Conservation (phyloP, 2,113 vertebrate genomes). For the Austrofundulus limnaeus region DNA sequence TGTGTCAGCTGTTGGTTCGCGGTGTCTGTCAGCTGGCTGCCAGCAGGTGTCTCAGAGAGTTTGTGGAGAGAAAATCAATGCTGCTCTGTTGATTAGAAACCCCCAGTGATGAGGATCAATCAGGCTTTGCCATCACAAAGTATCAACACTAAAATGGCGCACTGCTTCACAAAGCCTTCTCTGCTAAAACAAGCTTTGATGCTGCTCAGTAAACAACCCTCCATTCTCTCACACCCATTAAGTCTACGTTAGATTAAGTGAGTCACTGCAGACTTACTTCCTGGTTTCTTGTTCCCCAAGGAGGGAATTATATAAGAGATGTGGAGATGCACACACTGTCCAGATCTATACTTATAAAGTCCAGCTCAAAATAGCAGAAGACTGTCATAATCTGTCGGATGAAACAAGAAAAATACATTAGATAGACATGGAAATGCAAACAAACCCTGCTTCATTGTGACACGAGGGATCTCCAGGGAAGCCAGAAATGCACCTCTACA, state of each 20-base stretch:
- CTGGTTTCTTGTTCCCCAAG: conserved; percentile 33
- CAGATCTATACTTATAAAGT: conserved; percentile 30
- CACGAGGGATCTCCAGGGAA: conserved; percentile 14
- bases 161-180: conserved; percentile 10
- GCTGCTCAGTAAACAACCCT: conserved; percentile 42
- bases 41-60: conserved; percentile 71
- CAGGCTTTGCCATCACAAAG: conserved; percentile 28
- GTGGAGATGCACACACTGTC: conserved; percentile 28
- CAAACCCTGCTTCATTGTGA: conserved; percentile 18
- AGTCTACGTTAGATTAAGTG: conserved; percentile 34
- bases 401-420: conserved; percentile 63
- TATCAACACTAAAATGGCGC: conserved; percentile 28
- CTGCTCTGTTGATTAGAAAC: conserved; percentile 63
- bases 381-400: conserved; percentile 26
- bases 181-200: conserved; percentile 30
- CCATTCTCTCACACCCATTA: conserved; percentile 33
- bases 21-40: conserved; percentile 69
- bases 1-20: conserved; percentile 72
- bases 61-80: conserved; percentile 66
- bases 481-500: conserved; percentile 1
- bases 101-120: conserved; percentile 63
- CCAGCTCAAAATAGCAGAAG: conserved; percentile 33
- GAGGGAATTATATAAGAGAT: conserved; percentile 49
- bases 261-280: conserved; percentile 34
- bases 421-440: conserved; percentile 19